phyloP scores from a whole-genome alignment of 2,113 vertebrate species.

The Apodemus speciosus region DNA sequence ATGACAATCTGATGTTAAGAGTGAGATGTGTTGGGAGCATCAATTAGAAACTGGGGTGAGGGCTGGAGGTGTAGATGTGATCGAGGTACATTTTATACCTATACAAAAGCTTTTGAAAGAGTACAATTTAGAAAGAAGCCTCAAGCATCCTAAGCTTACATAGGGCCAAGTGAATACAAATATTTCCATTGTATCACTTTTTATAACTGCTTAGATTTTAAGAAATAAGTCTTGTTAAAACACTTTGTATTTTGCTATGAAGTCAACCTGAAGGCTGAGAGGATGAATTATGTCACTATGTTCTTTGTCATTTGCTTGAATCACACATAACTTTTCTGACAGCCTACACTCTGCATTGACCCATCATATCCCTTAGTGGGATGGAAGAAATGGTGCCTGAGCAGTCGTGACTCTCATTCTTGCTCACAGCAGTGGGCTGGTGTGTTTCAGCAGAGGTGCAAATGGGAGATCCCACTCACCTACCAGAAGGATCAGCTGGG shows the following conservation, averaged over 20 bases:
- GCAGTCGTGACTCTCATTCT: constrained; percentile 39
- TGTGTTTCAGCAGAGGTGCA: not conserved
- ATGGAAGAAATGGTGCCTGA: constrained; percentile 22
- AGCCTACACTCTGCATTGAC: constrained; percentile 38
- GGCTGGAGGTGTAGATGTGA: not conserved
- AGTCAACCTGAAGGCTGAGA: constrained; percentile 43
- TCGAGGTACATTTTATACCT: not conserved
- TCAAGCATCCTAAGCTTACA: not conserved
- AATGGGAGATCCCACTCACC: not conserved
- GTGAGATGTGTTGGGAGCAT: not conserved
- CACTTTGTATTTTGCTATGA: constrained; percentile 51
- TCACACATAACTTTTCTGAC: constrained; percentile 49
- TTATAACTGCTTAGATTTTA: constrained; percentile 16
- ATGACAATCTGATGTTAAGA: not conserved
- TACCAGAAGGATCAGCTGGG: not conserved
- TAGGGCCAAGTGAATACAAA: not conserved
- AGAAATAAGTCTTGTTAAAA: constrained; percentile 39
- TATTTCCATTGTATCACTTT: constrained; percentile 9
- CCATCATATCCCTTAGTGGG: constrained; percentile 38
- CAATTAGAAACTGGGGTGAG: not conserved
- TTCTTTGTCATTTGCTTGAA: constrained; percentile 65
- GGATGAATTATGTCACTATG: constrained; percentile 52
- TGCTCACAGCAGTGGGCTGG: constrained; percentile 12
- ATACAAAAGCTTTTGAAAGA: not conserved
- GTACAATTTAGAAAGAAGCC: not conserved